Conservation (phyloP, 2,113 vertebrate genomes). For the Ictalurus punctatus region DNA sequence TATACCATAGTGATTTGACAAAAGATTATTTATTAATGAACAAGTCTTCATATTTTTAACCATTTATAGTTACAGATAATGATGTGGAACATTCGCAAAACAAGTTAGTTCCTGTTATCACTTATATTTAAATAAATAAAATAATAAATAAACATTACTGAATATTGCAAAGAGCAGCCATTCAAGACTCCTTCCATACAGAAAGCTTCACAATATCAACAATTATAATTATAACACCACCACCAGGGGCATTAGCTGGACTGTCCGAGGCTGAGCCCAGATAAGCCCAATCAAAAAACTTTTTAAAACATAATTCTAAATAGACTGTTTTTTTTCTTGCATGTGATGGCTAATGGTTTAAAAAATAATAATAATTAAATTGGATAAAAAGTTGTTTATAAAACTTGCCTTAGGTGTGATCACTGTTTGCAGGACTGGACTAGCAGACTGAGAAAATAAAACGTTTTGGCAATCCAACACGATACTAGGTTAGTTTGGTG, state of each 20-base stretch:
- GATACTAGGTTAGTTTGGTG: too few species aligned
- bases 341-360: too few species aligned
- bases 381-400: too few species aligned
- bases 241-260: background rate
- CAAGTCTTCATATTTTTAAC: background rate
- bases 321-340: too few species aligned
- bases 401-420: too few species aligned
- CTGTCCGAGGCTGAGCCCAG: too few species aligned
- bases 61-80: background rate
- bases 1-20: background rate
- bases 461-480: too few species aligned
- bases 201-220: background rate
- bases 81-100: background rate
- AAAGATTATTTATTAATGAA: background rate
- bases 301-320: too few species aligned
- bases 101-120: background rate
- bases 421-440: too few species aligned
- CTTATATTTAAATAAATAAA: background rate
- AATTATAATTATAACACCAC: background rate
- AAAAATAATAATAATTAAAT: too few species aligned
- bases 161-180: background rate
- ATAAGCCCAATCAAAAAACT: too few species aligned
- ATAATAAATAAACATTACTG: background rate
- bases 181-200: background rate
- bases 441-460: too few species aligned